Evolutionary conservation across 1,140 invertebrate species (phyloP).

Genomic region (Eueides isabella): DNA sequence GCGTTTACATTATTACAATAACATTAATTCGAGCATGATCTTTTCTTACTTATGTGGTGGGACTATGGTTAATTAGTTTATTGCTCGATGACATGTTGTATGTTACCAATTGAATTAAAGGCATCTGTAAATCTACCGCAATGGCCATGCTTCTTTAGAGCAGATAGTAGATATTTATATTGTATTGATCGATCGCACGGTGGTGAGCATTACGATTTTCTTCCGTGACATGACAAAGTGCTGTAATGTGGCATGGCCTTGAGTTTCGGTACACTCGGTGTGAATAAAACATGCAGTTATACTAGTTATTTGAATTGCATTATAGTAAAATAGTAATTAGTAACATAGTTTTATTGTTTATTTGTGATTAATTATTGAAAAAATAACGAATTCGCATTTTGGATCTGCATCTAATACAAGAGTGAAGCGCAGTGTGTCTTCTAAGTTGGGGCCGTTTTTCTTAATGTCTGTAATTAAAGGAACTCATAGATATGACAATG

Average conservation of each 20-base stretch:
- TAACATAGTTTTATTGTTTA: conserved; percentile 59
- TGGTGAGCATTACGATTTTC: conserved; percentile 53
- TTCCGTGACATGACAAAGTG: conserved; percentile 51
- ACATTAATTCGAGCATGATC: conserved; percentile 76
- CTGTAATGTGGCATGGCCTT: conserved; percentile 72
- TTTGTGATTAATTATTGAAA: conserved; percentile 51
- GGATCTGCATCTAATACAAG: conserved; percentile 41
- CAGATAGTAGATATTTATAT: conserved; percentile 49
- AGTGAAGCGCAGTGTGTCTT: conserved; percentile 29
- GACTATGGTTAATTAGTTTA: conserved; percentile 70
- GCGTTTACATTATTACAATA: conserved; percentile 75
- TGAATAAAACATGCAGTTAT: conserved; percentile 58
- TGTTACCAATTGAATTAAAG: conserved; percentile 61
- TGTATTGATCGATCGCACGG: conserved; percentile 57
- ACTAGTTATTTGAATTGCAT: conserved; percentile 61
- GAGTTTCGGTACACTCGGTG: conserved; percentile 53
- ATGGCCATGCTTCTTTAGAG: conserved; percentile 74
- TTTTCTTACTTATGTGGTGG: conserved; percentile 75
- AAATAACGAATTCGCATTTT: conserved; percentile 48
- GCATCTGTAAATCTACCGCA: conserved; percentile 61
- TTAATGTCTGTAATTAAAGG: not conserved
- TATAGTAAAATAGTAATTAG: conserved; percentile 61
- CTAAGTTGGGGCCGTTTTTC: conserved; percentile 5
- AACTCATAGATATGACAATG: not conserved
- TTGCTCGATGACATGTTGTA: conserved; percentile 67